Percentiles rank a stretch among this genome's conserved stretches.
Evolutionary conservation across 2,797 vertebrate species (phyloP).

Genomic region (Clarias fuscus): DNA sequence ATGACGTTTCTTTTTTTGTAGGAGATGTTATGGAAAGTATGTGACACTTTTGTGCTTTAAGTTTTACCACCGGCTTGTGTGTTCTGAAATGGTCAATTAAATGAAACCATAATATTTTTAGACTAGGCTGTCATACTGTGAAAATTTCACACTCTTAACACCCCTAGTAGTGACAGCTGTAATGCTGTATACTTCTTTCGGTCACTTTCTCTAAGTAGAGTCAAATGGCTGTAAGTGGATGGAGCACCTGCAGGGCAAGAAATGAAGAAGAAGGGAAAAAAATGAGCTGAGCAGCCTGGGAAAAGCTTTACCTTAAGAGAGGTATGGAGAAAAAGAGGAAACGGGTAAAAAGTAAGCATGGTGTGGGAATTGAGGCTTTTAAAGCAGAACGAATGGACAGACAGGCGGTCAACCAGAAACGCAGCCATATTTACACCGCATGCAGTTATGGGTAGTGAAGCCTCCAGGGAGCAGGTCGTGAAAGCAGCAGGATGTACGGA

Average conservation of each 20-base stretch:
- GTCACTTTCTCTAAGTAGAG: background rate
- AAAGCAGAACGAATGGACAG: constrained; percentile 44
- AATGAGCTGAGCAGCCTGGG: background rate
- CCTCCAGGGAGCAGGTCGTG: constrained; percentile 25
- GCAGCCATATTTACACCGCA: constrained; percentile 46
- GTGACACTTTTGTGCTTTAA: background rate
- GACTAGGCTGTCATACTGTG: background rate
- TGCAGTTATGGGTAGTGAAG: constrained; percentile 44
- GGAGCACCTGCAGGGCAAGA: background rate
- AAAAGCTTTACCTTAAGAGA: background rate
- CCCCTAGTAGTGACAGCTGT: background rate
- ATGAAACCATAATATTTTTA: background rate
- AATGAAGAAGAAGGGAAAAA: background rate
- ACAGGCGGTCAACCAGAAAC: constrained; percentile 45
- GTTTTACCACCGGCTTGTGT: background rate
- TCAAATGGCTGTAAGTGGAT: background rate
- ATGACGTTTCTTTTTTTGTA: background rate
- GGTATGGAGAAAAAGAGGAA: constrained; percentile 13
- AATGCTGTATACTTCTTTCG: background rate
- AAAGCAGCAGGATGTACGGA: constrained; percentile 8
- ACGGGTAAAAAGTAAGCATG: constrained; percentile 34
- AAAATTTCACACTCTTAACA: background rate
- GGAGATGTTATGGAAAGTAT: background rate
- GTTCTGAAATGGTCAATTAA: background rate
- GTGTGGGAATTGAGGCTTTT: constrained; percentile 44